Conservation (phyloP, 2,797 vertebrate genomes). For the Myotis findleyi region DNA sequence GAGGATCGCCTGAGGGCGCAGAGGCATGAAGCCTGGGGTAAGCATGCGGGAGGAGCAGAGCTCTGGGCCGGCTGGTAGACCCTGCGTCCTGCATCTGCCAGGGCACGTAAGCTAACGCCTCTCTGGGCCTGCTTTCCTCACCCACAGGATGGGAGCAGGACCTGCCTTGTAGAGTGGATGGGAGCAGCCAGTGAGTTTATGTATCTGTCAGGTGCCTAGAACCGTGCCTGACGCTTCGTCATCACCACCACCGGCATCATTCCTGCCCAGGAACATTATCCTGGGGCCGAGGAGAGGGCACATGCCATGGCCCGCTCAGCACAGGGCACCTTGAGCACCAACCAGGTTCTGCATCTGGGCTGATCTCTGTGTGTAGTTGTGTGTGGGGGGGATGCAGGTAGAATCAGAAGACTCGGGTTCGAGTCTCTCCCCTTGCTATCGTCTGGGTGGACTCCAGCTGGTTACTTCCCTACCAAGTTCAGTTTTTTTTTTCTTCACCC, state of each 20-base stretch:
- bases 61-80: neutral
- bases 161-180: rapidly evolving
- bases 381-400: rapidly evolving
- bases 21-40: neutral
- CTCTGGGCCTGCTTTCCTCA: neutral
- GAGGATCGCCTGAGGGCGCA: rapidly evolving
- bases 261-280: rapidly evolving
- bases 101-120: neutral
- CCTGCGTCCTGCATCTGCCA: neutral
- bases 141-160: neutral
- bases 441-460: neutral
- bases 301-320: rapidly evolving
- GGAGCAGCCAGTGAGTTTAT: rapidly evolving
- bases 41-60: neutral
- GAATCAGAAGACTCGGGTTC: neutral
- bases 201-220: rapidly evolving
- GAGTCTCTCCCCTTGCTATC: neutral
- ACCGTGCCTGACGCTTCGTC: rapidly evolving
- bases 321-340: rapidly evolving
- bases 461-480: neutral
- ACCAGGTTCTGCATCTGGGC: rapidly evolving
- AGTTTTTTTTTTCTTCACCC: neutral
- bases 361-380: neutral
- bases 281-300: neutral
- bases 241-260: rapidly evolving